These are phyloP conservation scores for Nomada lathburiana DNA, from an alignment of 2,888 invertebrate genomes.

Conservation along the genomic window DNA sequence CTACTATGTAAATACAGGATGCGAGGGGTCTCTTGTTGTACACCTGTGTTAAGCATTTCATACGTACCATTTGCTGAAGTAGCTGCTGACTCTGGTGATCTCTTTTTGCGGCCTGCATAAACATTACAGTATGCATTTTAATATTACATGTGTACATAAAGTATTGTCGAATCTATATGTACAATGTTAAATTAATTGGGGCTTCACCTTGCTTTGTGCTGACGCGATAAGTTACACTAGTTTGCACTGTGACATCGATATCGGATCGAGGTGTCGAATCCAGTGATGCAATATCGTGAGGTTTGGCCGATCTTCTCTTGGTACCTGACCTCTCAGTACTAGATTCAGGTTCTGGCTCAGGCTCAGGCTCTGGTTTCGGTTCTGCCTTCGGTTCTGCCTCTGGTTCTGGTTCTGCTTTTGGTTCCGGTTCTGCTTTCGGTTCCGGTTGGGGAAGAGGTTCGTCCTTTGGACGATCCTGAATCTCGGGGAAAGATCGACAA, in stretches of 20 bases:
- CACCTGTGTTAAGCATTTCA: not conserved
- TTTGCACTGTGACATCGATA: conserved; percentile 90
- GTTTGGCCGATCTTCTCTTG: conserved; percentile 81
- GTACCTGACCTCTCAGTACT: conserved; percentile 81
- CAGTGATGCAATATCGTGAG: conserved; percentile 60
- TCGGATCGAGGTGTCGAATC: conserved; percentile 75
- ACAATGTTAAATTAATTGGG: not conserved
- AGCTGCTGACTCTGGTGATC: conserved; percentile 70
- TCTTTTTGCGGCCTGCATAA: conserved; percentile 79
- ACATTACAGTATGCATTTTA: conserved; percentile 43
- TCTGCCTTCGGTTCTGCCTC: conserved; percentile 82
- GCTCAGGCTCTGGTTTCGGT: conserved; percentile 79
- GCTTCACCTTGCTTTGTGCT: conserved; percentile 87
- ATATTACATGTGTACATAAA: not conserved
- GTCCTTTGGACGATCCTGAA: conserved; percentile 84
- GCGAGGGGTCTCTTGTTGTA: conserved; percentile 32
- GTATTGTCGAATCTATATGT: not conserved
- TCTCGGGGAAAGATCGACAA: conserved; percentile 92
- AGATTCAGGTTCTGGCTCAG: conserved; percentile 78
- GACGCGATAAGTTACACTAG: conserved; percentile 92
- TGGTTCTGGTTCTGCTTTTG: conserved; percentile 80
- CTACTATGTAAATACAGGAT: conserved; percentile 55
- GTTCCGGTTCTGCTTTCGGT: conserved; percentile 82
- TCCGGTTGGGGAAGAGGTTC: conserved; percentile 83
- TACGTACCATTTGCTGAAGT: conserved; percentile 59